Conservation (phyloP, 2,113 vertebrate species). For the Neodon shergylaensis region DNA sequence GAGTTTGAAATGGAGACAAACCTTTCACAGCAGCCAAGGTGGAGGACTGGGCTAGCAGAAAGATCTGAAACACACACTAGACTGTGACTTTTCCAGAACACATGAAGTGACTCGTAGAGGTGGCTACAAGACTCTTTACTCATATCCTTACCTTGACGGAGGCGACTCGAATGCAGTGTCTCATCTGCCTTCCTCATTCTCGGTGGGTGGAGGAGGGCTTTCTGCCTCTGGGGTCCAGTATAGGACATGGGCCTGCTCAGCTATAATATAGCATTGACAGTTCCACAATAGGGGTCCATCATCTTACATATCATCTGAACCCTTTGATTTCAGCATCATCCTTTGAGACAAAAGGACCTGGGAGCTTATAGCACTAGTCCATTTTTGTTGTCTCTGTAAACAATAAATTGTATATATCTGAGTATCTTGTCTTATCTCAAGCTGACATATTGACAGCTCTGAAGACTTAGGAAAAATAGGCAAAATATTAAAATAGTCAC, state of each 20-base stretch:
- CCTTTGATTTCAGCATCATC: conserved; percentile 6
- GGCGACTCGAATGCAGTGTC: neutral
- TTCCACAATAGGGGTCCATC: neutral
- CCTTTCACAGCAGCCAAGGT: neutral
- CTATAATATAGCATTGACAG: neutral
- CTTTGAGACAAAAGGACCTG: neutral
- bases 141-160: neutral
- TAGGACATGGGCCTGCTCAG: neutral
- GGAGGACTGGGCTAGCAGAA: conserved; percentile 20
- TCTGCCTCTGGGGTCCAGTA: neutral
- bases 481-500: neutral
- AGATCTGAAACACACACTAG: conserved; percentile 19
- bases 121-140: neutral
- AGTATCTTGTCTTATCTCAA: conserved; percentile 8
- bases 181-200: neutral
- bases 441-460: conserved; percentile 8
- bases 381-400: conserved; percentile 32
- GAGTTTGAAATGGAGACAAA: conserved; percentile 50
- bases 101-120: neutral
- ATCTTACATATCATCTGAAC: neutral
- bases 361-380: neutral
- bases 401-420: conserved; percentile 7
- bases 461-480: conserved; percentile 22
- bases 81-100: neutral
- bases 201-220: neutral